Conservation (phyloP, 1,140 invertebrate genomes). For the Bicyclus anynana region DNA sequence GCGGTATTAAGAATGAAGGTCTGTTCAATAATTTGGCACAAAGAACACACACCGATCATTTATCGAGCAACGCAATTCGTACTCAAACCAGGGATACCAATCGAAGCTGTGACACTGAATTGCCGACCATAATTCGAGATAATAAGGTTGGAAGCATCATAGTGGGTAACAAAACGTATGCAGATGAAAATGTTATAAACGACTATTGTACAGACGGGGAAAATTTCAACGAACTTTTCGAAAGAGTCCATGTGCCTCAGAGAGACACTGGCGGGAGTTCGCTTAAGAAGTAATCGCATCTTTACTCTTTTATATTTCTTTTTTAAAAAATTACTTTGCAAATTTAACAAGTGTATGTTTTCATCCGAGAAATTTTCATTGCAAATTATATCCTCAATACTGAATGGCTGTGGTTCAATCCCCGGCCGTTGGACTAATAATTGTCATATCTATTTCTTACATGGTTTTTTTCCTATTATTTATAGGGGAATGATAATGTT, state of each 20-base stretch:
- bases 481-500: too few species aligned
- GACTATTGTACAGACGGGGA: slow-evolving; percentile 51
- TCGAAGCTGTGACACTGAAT: slow-evolving; percentile 34
- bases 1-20: slow-evolving; percentile 34
- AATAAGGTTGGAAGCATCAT: slow-evolving; percentile 41
- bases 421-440: too few species aligned
- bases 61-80: slow-evolving; percentile 32
- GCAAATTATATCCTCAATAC: too few species aligned
- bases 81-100: slow-evolving; percentile 31
- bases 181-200: slow-evolving; percentile 37
- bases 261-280: slow-evolving; percentile 38
- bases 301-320: too few species aligned
- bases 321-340: too few species aligned
- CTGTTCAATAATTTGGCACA: slow-evolving; percentile 11
- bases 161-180: slow-evolving; percentile 39
- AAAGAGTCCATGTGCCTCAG: slow-evolving; percentile 58
- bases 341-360: too few species aligned
- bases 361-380: too few species aligned
- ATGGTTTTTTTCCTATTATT: too few species aligned
- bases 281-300: background rate
- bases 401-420: too few species aligned
- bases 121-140: slow-evolving; percentile 28
- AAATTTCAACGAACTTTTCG: slow-evolving; percentile 55
- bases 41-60: slow-evolving; percentile 27
- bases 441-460: too few species aligned